Base-by-base conservation (phyloP, 1,140 invertebrate genomes). In the Streblospio benedicti region DNA sequence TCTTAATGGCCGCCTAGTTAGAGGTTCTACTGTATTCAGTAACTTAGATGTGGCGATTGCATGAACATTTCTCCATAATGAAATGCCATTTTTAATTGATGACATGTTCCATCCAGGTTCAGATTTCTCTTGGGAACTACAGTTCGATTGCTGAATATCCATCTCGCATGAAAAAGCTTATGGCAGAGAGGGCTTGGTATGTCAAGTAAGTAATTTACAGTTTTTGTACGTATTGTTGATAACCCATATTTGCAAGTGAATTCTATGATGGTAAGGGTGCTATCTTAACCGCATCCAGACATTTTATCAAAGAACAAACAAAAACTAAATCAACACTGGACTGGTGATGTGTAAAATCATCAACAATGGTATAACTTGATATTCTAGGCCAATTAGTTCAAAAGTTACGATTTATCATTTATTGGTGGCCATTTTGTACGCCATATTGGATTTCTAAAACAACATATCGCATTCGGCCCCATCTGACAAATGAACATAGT, bases 111-210 rank as follows among this genome's bases (percentile, higher is more conserved):
- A n/a, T 61, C 27, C 20, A 74, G 71, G 57, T 74, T 3, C 66
- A 72, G 59, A 66, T 73, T 18, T 67, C 68, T 30, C 57, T 73
- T 20, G 51, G 71, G 25, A 74, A 70, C 57, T 75, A 75, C 65
- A 65, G 68, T 44, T 66, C 69, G 2, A 64, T 75, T 28, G 68
- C 69, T 4, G 69, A 70, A 45, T 75, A 73, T 49, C 71, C 73
- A 1, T 66, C 70, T 0, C 59, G 67, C 35, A 73, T 75, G 67
- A 71, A 74, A 59, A 65, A 61, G 47, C 61, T 63, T 54, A 67
- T 75, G 18, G 69, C 73, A 2, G 58, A 64, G 30, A 64, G 65
- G 31, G 68, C 64, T 0, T 73, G 72, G 71, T 69, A 69, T 54
- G 70, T 73, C 58, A 59, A 61, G 72, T 73, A 63, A 49, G 66